Percentiles rank a stretch among this genome's conserved stretches.
These are phyloP conservation scores for Bradypodion pumilum DNA, from an alignment of 2,797 vertebrate genomes.

Conservation along the genomic window DNA sequence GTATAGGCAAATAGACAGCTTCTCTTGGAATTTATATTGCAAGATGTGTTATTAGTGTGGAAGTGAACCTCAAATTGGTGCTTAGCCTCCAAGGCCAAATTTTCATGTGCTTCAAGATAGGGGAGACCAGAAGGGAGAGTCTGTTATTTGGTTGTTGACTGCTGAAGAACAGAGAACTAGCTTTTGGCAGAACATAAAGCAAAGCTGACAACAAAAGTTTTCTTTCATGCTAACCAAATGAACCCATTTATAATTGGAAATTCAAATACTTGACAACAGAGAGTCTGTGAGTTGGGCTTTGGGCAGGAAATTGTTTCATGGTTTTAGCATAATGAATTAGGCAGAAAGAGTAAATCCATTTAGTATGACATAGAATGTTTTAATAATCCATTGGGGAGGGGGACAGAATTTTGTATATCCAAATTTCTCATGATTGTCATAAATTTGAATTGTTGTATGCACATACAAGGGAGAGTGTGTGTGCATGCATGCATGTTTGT, in stretches of 20 bases:
- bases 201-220: constrained; percentile 83
- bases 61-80: constrained; percentile 55
- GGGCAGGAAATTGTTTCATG: constrained; percentile 85
- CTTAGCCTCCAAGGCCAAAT: constrained; percentile 67
- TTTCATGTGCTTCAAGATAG: constrained; percentile 73
- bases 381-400: constrained; percentile 72
- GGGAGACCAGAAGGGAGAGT: constrained; percentile 66
- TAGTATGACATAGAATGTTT: constrained; percentile 76
- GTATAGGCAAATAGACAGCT: constrained; percentile 33
- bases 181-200: constrained; percentile 82
- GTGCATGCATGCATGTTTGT: too few relatives aligned
- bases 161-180: constrained; percentile 76
- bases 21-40: constrained; percentile 59
- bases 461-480: neutral
- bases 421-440: constrained; percentile 72
- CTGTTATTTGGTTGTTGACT: constrained; percentile 76
- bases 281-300: constrained; percentile 80
- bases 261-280: constrained; percentile 87
- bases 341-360: constrained; percentile 80
- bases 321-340: constrained; percentile 87
- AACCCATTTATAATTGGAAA: constrained; percentile 88
- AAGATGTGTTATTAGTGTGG: constrained; percentile 50
- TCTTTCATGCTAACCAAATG: constrained; percentile 85
- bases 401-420: constrained; percentile 65
- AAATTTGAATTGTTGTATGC: constrained; percentile 50